Evolutionary conservation across 2,888 invertebrate genomes (phyloP).

Genomic region (Euzetes globulus): DNA sequence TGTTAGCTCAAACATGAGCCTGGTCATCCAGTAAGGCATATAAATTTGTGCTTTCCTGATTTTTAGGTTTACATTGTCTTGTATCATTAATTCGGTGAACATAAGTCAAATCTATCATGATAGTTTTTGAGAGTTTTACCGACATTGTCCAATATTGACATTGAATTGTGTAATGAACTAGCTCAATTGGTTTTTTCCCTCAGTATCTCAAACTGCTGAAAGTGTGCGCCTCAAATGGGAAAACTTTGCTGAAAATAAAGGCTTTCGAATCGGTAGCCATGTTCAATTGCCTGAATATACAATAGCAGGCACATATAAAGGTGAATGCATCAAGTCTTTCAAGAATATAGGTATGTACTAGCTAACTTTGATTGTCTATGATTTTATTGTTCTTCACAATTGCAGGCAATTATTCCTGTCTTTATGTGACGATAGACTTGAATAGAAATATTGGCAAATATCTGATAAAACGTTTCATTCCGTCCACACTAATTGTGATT

Average conservation of each 20-base stretch:
- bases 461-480: not conserved
- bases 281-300: slow-evolving; percentile 24
- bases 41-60: too few species aligned
- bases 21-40: too few species aligned
- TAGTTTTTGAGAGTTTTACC: too few species aligned
- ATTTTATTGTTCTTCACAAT: not conserved
- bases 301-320: not conserved
- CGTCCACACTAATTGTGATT: not conserved
- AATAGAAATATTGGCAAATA: not conserved
- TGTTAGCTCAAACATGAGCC: too few species aligned
- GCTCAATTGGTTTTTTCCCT: not conserved
- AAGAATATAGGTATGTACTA: not conserved
- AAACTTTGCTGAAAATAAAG: too few species aligned
- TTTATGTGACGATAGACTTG: not conserved
- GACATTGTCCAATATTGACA: too few species aligned
- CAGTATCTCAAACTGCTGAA: not conserved
- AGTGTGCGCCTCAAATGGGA: slow-evolving; percentile 9
- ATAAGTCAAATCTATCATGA: too few species aligned
- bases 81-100: too few species aligned
- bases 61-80: too few species aligned
- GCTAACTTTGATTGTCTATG: too few species aligned
- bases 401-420: not conserved
- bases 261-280: slow-evolving; percentile 22
- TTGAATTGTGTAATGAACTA: too few species aligned
- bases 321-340: not conserved